Base-by-base conservation (phyloP, 2,797 vertebrate species). In the Enteromius mattozi region DNA sequence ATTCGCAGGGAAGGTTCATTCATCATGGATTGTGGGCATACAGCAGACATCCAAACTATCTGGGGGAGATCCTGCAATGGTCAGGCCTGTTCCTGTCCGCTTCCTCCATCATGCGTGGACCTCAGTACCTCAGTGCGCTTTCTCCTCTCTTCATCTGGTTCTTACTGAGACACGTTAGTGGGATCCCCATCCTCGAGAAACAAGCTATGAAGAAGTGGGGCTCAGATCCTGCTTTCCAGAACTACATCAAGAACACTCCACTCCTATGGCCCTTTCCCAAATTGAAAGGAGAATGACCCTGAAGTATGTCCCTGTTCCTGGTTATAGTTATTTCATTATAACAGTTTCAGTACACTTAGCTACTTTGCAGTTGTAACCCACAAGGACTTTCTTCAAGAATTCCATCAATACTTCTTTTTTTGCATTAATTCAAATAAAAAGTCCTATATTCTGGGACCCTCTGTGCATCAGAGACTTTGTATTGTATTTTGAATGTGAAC, bases 51-150 rank as follows among this genome's bases (percentile, higher is more conserved):
- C 96, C 96, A 0, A 97, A 96, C 90, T 96, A 96, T 77, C 86
- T 96, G 0, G 96, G 95, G 1, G 96, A 96, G 93, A 96, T 96
- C 87, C 82, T 96, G 90, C 95, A 96, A 91, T 96, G 96, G 96
- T 93, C 90, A 0, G 96, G 96, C n/a, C 93, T 96, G 27, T 96
- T 95, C 91, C 88, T 96, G 14, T 93, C 95, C 0, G 94, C 95
- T 45, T 95, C 95, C 0, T 94, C 95, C 0, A 93, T 95, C 72
- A 94, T 97, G 92, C 83, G 81, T 69, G 95, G 95, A 0, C 77
- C 87, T 21, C 95, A 96, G 89, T 92, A 94, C 85, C 84, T 95
- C 65, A 95, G 94, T 0, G 91, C 88, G 9, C 81, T 35, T 10
- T 96, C 95, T 0, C 96, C 95, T 0, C 75, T 96, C 65, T 95